phyloP scores from a whole-genome alignment of 2,888 invertebrate species.

The Agriotes lineatus region DNA sequence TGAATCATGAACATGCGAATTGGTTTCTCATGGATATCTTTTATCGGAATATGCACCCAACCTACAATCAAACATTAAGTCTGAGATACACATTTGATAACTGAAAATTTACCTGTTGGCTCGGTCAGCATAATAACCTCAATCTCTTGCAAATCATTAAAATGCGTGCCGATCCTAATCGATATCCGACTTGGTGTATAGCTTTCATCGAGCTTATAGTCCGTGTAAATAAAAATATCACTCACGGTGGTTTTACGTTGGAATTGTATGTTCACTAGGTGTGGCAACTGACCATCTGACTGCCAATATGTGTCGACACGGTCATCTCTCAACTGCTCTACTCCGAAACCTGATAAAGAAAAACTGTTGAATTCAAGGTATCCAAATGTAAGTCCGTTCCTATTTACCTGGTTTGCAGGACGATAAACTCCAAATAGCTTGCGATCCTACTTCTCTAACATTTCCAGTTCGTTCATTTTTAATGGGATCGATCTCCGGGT shows the following conservation, averaged over 20 bases:
- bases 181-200: conserved; percentile 97
- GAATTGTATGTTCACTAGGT: conserved; percentile 97
- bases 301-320: conserved; percentile 99
- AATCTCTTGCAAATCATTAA: conserved; percentile 95
- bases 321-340: conserved; percentile 95
- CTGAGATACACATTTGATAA: too few relatives aligned
- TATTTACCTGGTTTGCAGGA: conserved; percentile 94
- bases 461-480: conserved; percentile 62
- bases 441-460: conserved; percentile 64
- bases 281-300: conserved; percentile 98
- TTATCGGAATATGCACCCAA: conserved; percentile 95
- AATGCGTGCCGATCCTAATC: conserved; percentile 93
- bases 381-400: background rate
- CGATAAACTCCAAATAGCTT: conserved; percentile 95
- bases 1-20: conserved; percentile 97
- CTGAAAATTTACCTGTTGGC: conserved; percentile 86
- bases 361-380: too few relatives aligned
- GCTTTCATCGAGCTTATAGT: conserved; percentile 98
- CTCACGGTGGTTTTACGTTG: conserved; percentile 94
- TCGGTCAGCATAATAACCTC: conserved; percentile 94
- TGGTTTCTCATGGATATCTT: conserved; percentile 87
- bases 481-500: conserved; percentile 70
- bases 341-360: conserved; percentile 92
- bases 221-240: conserved; percentile 96
- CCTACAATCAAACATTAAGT: conserved; percentile 73